Conservation (phyloP, 1,140 invertebrate genomes). For the Idris sp. region DNA sequence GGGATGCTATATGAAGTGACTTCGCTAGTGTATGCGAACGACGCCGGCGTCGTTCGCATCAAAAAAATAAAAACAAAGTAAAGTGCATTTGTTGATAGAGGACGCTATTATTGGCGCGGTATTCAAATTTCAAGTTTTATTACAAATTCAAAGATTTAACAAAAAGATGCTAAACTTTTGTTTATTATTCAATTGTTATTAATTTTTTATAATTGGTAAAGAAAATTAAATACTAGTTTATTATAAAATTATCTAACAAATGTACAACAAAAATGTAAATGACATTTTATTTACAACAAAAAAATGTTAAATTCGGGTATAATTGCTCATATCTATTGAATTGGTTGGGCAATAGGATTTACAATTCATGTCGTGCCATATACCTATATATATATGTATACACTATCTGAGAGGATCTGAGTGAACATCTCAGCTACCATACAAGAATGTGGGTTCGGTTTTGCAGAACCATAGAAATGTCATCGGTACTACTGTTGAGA, state of each 20-base stretch:
- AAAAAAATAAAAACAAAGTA: neutral
- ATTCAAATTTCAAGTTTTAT: no score
- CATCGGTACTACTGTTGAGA: constrained; percentile 59
- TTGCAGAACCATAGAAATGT: constrained; percentile 67
- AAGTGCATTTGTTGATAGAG: constrained; percentile 16
- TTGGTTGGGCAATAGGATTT: constrained; percentile 26
- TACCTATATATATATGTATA: no score
- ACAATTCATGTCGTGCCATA: constrained; percentile 47
- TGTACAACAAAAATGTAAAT: no score
- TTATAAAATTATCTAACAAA: no score
- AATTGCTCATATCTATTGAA: no score
- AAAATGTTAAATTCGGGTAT: no score
- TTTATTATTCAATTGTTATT: no score
- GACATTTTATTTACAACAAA: no score
- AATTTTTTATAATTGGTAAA: no score
- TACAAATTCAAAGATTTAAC: no score
- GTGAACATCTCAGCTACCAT: constrained; percentile 50
- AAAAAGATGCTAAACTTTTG: no score
- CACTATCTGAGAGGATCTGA: constrained; percentile 39
- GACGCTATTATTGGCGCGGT: constrained; percentile 8
- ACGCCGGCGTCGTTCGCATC: constrained; percentile 3
- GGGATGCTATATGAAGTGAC: neutral
- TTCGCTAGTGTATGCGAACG: neutral
- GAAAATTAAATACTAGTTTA: no score
- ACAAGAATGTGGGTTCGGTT: constrained; percentile 73